A percentile compares a stretch with the other conserved stretches of the same genome.
phyloP scores from a whole-genome alignment of 2,797 vertebrate species.

The Otus scops region DNA sequence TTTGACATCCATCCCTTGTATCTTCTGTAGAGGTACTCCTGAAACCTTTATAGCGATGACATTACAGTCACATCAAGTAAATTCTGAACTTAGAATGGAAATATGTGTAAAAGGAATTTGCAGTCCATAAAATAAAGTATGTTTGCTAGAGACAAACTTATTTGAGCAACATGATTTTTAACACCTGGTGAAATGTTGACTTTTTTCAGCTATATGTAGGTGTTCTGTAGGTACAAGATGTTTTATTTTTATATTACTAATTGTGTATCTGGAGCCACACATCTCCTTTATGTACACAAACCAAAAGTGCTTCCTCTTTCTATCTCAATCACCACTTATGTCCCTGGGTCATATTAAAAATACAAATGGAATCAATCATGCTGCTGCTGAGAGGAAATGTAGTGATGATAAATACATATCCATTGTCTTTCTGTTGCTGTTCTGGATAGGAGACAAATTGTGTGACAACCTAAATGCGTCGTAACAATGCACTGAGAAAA shows the following conservation, averaged over 20 bases:
- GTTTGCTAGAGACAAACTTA: not conserved
- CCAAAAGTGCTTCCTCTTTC: not conserved
- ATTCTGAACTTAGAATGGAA: not conserved
- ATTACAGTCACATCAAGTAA: not conserved
- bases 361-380: not conserved
- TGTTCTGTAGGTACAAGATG: not conserved
- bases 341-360: not conserved
- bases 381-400: slow-evolving; percentile 10
- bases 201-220: not conserved
- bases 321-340: not conserved
- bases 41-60: not conserved
- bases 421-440: slow-evolving; percentile 17
- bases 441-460: not conserved
- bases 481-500: not conserved
- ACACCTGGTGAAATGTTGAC: not conserved
- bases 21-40: not conserved
- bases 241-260: not conserved
- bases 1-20: not conserved
- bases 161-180: not conserved
- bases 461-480: not conserved
- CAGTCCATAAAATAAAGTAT: not conserved
- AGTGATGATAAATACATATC: not conserved
- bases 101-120: not conserved
- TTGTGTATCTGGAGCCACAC: not conserved
- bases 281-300: not conserved